Evolutionary conservation across 2,797 vertebrate genomes (phyloP).

Genomic region (Gymnothorax reevesii): DNA sequence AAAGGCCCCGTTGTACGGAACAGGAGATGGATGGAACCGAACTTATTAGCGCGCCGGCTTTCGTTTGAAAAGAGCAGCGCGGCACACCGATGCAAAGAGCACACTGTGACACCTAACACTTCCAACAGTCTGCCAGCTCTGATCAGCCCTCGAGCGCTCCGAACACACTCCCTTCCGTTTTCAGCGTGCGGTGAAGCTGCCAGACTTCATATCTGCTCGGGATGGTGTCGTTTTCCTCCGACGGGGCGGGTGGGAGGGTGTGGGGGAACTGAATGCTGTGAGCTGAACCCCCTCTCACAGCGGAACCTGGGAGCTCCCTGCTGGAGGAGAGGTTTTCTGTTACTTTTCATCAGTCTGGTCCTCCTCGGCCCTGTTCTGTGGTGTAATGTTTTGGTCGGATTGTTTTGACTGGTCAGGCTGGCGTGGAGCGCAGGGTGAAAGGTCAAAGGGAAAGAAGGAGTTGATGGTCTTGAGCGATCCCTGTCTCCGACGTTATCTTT

Average conservation of each 20-base stretch:
- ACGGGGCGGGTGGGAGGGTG: neutral
- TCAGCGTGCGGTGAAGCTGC: neutral
- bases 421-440: neutral
- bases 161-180: neutral
- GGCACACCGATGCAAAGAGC: slow-evolving; percentile 11
- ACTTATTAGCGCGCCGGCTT: slow-evolving; percentile 27
- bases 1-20: slow-evolving; percentile 2
- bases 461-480: neutral
- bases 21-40: slow-evolving; percentile 9
- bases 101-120: slow-evolving; percentile 17
- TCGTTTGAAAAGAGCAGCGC: slow-evolving; percentile 18
- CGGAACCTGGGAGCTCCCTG: neutral
- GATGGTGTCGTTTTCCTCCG: neutral
- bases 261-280: neutral
- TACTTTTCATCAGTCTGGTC: neutral
- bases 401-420: neutral
- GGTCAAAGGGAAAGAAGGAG: neutral
- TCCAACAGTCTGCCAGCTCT: neutral
- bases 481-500: too few relatives aligned
- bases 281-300: neutral
- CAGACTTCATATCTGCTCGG: neutral
- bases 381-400: neutral
- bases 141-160: neutral
- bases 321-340: neutral
- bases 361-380: neutral